These are phyloP conservation scores for Scrobipalpa atriplicella DNA, from an alignment of 2,888 invertebrate species.

Conservation along the genomic window DNA sequence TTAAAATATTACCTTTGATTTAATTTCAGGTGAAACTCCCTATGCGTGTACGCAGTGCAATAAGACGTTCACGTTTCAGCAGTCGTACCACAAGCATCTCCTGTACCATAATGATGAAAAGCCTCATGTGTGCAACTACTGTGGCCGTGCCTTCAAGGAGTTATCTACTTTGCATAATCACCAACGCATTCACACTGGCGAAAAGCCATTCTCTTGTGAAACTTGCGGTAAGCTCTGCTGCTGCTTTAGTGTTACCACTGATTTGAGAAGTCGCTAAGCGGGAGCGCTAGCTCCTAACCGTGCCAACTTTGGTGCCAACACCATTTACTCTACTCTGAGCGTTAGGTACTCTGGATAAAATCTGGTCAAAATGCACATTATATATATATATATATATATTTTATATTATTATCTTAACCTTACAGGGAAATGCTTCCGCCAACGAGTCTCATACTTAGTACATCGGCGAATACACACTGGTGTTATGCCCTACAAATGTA, in stretches of 20 bases:
- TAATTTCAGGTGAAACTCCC: conserved; percentile 90
- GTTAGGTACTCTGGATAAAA: neutral
- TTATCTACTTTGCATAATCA: conserved; percentile 94
- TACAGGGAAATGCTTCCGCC: conserved; percentile 92
- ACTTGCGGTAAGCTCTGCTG: conserved; percentile 87
- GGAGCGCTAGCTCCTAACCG: too few relatives aligned
- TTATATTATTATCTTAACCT: conserved; percentile 33
- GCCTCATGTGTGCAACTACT: conserved; percentile 88
- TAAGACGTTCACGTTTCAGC: conserved; percentile 94
- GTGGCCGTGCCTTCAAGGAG: conserved; percentile 93
- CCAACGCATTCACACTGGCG: conserved; percentile 92
- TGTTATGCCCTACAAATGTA: conserved; percentile 93
- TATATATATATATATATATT: neutral
- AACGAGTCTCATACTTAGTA: conserved; percentile 92
- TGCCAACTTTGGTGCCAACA: too few relatives aligned
- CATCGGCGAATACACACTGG: conserved; percentile 93
- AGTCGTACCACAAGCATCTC: conserved; percentile 94
- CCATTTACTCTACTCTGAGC: too few relatives aligned
- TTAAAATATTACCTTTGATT: too few relatives aligned
- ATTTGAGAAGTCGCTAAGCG: too few relatives aligned
- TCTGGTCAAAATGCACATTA: neutral
- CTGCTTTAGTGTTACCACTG: too few relatives aligned
- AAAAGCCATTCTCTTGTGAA: conserved; percentile 94
- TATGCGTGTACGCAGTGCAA: conserved; percentile 92
- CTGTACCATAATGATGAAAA: conserved; percentile 94